These are phyloP conservation scores for Hedya salicella DNA, from an alignment of 2,888 invertebrate species.

Conservation along the genomic window DNA sequence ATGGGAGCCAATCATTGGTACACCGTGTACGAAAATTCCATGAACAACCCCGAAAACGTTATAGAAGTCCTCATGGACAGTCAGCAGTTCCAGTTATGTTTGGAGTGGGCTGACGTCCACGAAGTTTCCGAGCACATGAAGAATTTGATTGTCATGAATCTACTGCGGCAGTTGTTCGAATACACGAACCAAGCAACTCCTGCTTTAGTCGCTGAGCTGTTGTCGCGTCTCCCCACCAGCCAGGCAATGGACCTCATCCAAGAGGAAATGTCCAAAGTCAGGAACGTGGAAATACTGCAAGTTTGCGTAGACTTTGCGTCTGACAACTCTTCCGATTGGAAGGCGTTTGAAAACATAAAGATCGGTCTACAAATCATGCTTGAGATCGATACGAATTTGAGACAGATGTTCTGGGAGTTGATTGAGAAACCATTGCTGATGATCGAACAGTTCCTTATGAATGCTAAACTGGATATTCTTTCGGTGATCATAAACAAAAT, in stretches of 20 bases:
- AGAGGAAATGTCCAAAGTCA: slow-evolving; percentile 86
- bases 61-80: slow-evolving; percentile 83
- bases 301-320: slow-evolving; percentile 87
- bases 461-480: slow-evolving; percentile 89
- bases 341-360: slow-evolving; percentile 86
- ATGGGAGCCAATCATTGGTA: slow-evolving; percentile 86
- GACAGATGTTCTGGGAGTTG: slow-evolving; percentile 86
- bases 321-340: slow-evolving; percentile 77
- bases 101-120: slow-evolving; percentile 89
- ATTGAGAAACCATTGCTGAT: slow-evolving; percentile 90
- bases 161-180: slow-evolving; percentile 84
- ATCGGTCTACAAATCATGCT: slow-evolving; percentile 89
- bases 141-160: slow-evolving; percentile 81
- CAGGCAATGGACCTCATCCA: slow-evolving; percentile 87
- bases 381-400: slow-evolving; percentile 84
- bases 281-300: slow-evolving; percentile 86
- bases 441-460: slow-evolving; percentile 95
- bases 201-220: slow-evolving; percentile 78
- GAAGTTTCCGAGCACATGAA: slow-evolving; percentile 84
- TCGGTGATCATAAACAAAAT: slow-evolving; percentile 86
- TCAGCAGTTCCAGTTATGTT: slow-evolving; percentile 87
- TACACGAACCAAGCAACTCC: slow-evolving; percentile 77
- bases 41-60: slow-evolving; percentile 81
- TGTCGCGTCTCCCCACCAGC: slow-evolving; percentile 84
- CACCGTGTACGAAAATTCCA: slow-evolving; percentile 82